Conservation (phyloP, 2,113 vertebrate genomes). For the Ia io region DNA sequence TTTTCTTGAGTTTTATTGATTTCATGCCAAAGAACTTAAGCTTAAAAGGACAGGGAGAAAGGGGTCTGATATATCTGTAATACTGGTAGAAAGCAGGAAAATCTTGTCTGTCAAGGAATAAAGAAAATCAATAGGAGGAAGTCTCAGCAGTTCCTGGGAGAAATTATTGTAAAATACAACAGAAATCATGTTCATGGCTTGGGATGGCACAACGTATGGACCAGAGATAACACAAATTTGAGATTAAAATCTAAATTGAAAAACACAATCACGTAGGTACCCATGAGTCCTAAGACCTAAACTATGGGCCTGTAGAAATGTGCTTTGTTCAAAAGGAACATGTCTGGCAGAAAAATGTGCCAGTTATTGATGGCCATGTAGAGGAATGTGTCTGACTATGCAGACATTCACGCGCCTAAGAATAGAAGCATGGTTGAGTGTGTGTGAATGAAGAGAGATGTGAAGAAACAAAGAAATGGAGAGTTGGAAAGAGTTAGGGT, state of each 20-base stretch:
- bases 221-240: neutral
- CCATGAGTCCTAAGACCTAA: neutral
- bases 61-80: neutral
- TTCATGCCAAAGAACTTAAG: constrained; percentile 47
- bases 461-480: neutral
- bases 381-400: neutral
- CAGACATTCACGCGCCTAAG: neutral
- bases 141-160: neutral
- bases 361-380: too few species aligned
- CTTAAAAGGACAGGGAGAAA: constrained; percentile 1
- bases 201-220: neutral
- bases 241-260: neutral
- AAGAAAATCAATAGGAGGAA: constrained; percentile 43
- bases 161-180: neutral
- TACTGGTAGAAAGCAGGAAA: neutral
- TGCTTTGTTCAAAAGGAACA: neutral
- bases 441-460: neutral
- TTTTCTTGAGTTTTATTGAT: constrained; percentile 61
- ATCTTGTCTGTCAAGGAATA: constrained; percentile 13
- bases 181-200: neutral
- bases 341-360: neutral
- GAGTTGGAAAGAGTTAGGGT: neutral
- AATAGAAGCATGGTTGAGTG: neutral
- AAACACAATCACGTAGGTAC: neutral
- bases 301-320: neutral